A percentile compares a stretch with the other conserved stretches of the same genome.
phyloP scores from a whole-genome alignment of 1,140 invertebrate genomes.

The Meteorus sp. region DNA sequence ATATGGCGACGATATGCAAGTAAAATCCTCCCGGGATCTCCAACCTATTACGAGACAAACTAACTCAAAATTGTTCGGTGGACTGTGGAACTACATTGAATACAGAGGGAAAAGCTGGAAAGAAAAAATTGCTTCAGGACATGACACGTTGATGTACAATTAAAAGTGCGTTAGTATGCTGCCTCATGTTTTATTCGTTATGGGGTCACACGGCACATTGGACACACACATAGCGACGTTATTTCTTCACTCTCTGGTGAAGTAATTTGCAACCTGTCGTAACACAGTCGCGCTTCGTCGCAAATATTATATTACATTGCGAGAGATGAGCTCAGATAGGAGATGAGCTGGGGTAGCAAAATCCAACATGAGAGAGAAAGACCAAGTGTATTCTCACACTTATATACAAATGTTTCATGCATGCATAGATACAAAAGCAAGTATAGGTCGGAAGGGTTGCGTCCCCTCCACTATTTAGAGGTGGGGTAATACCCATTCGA shows the following conservation, averaged over 20 bases:
- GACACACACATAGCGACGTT: background rate
- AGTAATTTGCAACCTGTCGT: slow-evolving; percentile 32
- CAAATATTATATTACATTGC: slow-evolving; percentile 20
- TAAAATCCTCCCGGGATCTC: slow-evolving; percentile 44
- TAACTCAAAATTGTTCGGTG: background rate
- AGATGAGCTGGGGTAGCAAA: no score
- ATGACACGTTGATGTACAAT: slow-evolving; percentile 9
- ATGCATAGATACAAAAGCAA: slow-evolving; percentile 2
- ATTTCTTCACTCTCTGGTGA: slow-evolving; percentile 17
- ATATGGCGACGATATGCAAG: slow-evolving; percentile 30
- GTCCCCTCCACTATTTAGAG: slow-evolving; percentile 14
- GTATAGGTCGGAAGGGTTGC: slow-evolving; percentile 13
- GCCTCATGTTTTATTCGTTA: slow-evolving; percentile 6
- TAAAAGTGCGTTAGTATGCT: slow-evolving; percentile 14
- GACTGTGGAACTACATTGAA: no score
- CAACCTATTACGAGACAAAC: background rate
- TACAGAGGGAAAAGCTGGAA: no score
- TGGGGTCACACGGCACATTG: no score
- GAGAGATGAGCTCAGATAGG: no score
- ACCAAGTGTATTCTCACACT: background rate
- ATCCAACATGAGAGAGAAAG: background rate
- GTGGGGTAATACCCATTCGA: slow-evolving; percentile 58
- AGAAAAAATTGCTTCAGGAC: slow-evolving; percentile 6
- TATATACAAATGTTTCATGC: background rate
- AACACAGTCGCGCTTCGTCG: slow-evolving; percentile 21